These are phyloP conservation scores for Drosophila barbarae DNA, from an alignment of 2,888 invertebrate species.

Conservation along the genomic window DNA sequence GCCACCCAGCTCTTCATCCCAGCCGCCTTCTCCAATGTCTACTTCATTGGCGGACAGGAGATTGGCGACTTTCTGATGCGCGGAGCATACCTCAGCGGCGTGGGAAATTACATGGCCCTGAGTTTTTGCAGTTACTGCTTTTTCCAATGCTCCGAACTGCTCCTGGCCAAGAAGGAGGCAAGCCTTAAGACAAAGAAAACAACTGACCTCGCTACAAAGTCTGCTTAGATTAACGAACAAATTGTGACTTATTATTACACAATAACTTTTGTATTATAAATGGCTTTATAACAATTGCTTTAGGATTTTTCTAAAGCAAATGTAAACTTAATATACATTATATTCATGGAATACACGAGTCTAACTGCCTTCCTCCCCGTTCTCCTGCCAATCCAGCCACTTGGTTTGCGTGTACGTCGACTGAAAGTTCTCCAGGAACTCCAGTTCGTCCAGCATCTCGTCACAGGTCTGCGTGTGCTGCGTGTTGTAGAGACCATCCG, in stretches of 20 bases:
- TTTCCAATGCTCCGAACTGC: constrained; percentile 77
- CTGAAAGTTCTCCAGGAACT: constrained; percentile 75
- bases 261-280: constrained; percentile 5
- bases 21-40: constrained; percentile 92
- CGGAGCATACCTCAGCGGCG: constrained; percentile 80
- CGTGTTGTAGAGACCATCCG: constrained; percentile 73
- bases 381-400: constrained; percentile 71
- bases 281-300: constrained; percentile 16
- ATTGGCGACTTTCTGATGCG: constrained; percentile 87
- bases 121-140: constrained; percentile 78
- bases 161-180: constrained; percentile 41
- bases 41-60: constrained; percentile 89
- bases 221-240: constrained; percentile 5
- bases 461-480: constrained; percentile 79
- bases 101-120: constrained; percentile 75
- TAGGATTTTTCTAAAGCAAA: constrained; percentile 4
- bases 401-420: constrained; percentile 78
- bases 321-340: not conserved
- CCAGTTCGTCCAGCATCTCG: constrained; percentile 67
- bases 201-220: constrained; percentile 25
- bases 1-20: constrained; percentile 88
- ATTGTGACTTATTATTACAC: constrained; percentile 1
- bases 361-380: constrained; percentile 13
- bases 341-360: not conserved
- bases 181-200: constrained; percentile 29